These are phyloP conservation scores for Sinocyclocheilus grahami DNA, from an alignment of 2,113 vertebrate species.

Conservation along the genomic window DNA sequence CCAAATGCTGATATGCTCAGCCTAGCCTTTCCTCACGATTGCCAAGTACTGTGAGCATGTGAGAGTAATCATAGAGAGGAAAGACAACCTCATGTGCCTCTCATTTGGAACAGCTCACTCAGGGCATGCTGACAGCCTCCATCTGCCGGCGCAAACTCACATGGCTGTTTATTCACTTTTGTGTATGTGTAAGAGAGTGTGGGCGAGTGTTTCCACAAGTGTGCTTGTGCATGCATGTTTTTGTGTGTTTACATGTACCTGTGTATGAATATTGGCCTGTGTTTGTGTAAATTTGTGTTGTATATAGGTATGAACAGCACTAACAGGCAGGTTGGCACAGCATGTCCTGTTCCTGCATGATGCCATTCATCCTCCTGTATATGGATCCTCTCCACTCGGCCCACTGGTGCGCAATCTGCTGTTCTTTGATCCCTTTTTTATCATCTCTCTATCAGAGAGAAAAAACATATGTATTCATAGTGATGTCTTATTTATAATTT, in stretches of 20 bases:
- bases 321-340: conserved; percentile 56
- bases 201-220: conserved; percentile 7
- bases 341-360: conserved; percentile 54
- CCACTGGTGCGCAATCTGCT: conserved; percentile 57
- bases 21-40: conserved; percentile 55
- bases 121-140: conserved; percentile 73
- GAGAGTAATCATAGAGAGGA: conserved; percentile 68
- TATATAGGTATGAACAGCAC: conserved; percentile 52
- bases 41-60: conserved; percentile 67
- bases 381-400: conserved; percentile 51
- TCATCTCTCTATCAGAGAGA: conserved; percentile 8
- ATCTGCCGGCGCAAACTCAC: conserved; percentile 67
- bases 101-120: conserved; percentile 73
- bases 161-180: conserved; percentile 38
- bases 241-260: conserved; percentile 6
- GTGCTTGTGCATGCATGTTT: conserved; percentile 29
- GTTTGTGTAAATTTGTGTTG: conserved; percentile 24
- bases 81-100: conserved; percentile 64
- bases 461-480: not conserved
- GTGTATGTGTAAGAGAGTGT: conserved; percentile 32
- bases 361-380: conserved; percentile 46
- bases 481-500: not conserved
- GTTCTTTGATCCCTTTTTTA: conserved; percentile 13
- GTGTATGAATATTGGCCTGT: conserved; percentile 9
- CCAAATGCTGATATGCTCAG: not conserved